phyloP scores from a whole-genome alignment of 2,113 vertebrate genomes.

The Ceuthmochares aereus region DNA sequence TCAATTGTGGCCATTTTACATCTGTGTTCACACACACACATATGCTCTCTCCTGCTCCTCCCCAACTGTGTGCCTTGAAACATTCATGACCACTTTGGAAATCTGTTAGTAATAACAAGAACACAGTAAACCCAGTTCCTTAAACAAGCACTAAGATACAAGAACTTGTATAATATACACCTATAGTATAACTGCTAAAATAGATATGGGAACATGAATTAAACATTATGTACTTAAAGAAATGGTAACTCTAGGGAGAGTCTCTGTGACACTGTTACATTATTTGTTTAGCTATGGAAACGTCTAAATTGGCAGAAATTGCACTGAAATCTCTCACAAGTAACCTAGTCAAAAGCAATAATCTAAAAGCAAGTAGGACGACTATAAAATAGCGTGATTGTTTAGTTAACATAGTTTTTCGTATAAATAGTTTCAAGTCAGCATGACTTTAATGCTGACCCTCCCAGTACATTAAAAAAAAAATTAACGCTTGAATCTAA shows the following conservation, averaged over 20 bases:
- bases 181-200: neutral
- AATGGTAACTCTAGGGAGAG: neutral
- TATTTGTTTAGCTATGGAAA: slow-evolving; percentile 40
- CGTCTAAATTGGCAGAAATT: neutral
- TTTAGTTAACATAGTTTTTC: slow-evolving; percentile 60
- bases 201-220: neutral
- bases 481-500: slow-evolving; percentile 57
- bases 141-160: neutral
- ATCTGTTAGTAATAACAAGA: neutral
- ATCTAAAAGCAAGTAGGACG: slow-evolving; percentile 34
- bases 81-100: neutral
- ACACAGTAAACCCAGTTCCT: neutral
- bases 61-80: neutral
- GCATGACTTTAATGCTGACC: slow-evolving; percentile 45
- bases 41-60: neutral
- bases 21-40: neutral
- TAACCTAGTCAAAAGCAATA: slow-evolving; percentile 46
- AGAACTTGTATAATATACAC: neutral
- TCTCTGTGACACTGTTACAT: neutral
- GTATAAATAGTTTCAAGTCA: slow-evolving; percentile 48
- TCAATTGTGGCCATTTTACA: neutral
- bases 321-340: neutral
- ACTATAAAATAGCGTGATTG: slow-evolving; percentile 47
- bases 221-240: neutral
- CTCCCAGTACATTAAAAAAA: slow-evolving; percentile 55